A percentile compares a stretch with the other conserved stretches of the same genome.
Conservation (phyloP, 2,113 vertebrate species). For the Lophura nycthemera region DNA sequence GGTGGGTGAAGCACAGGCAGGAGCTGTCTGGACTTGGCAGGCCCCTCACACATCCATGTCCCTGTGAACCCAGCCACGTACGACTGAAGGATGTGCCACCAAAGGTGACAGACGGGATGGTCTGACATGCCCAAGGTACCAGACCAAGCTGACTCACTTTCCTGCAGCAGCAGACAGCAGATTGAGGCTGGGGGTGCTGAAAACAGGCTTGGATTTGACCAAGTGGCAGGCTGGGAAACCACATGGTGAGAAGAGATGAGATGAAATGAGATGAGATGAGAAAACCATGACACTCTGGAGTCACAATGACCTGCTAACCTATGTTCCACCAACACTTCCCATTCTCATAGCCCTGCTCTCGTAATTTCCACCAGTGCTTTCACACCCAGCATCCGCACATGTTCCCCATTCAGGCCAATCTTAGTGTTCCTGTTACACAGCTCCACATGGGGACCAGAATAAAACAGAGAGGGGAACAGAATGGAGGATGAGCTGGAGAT, state of each 20-base stretch:
- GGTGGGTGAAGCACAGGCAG: neutral
- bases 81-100: rapidly evolving
- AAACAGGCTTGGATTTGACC: neutral
- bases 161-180: neutral
- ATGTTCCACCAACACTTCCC: neutral
- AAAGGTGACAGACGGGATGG: neutral
- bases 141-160: neutral
- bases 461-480: constrained; percentile 44
- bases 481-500: constrained; percentile 18
- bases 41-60: neutral
- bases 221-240: neutral
- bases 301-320: neutral
- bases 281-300: too few species aligned
- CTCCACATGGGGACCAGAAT: constrained; percentile 23
- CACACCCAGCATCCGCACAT: neutral
- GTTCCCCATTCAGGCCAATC: neutral
- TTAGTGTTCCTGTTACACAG: neutral
- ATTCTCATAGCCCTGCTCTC: neutral
- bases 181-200: neutral
- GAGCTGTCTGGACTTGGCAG: neutral
- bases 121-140: neutral
- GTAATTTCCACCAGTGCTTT: neutral
- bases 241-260: neutral
- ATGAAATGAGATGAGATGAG: neutral
- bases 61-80: neutral